phyloP scores from a whole-genome alignment of 1,140 invertebrate species.

The Thaumetopoea pityocampa region DNA sequence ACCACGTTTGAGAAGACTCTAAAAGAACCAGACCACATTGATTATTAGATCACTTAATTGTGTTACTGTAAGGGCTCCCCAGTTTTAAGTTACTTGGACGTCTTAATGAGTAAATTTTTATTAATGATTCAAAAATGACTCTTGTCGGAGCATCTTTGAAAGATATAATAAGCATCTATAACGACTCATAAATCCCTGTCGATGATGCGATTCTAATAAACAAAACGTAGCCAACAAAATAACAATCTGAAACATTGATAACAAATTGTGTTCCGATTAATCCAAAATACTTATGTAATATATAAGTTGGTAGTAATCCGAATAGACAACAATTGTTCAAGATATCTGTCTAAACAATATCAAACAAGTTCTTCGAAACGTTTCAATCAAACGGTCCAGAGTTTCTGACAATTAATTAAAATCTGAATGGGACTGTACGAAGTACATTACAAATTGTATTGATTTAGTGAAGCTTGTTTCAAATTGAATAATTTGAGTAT shows the following conservation, averaged over 20 bases:
- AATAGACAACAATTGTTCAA: slow-evolving; percentile 24
- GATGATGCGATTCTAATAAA: no score
- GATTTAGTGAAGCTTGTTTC: slow-evolving; percentile 33
- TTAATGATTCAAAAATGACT: no score
- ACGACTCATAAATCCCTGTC: no score
- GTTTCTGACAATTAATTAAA: slow-evolving; percentile 55
- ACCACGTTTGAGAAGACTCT: no score
- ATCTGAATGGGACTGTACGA: slow-evolving; percentile 43
- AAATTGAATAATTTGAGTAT: no score
- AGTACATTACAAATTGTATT: slow-evolving; percentile 39
- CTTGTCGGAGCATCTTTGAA: no score
- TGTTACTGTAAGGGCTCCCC: no score
- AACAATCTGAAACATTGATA: slow-evolving; percentile 10
- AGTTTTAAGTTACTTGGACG: no score
- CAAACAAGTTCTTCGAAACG: slow-evolving; percentile 45
- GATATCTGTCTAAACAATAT: slow-evolving; percentile 53
- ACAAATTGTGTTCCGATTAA: slow-evolving; percentile 16
- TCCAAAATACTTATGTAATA: slow-evolving; percentile 22
- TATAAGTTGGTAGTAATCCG: slow-evolving; percentile 26
- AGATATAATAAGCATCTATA: no score
- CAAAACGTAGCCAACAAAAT: slow-evolving; percentile 8
- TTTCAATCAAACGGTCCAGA: slow-evolving; percentile 44
- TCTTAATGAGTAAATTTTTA: no score
- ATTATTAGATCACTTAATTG: no score
- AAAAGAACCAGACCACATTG: no score